Evolutionary conservation across 1,140 invertebrate species (phyloP).

Genomic region (Vanessa tameamea): DNA sequence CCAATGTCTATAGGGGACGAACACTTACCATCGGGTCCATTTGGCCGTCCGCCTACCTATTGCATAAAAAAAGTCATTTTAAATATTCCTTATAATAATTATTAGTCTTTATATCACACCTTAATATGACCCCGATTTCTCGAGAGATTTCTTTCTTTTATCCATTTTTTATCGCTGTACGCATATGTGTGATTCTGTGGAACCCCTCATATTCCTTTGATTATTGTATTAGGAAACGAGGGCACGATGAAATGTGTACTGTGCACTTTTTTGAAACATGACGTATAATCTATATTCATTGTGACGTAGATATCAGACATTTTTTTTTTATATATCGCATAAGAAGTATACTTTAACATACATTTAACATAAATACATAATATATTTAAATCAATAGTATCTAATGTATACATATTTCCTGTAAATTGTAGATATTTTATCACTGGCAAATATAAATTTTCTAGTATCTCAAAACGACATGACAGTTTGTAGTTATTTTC

Average conservation of each 20-base stretch:
- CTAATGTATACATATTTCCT: too few relatives aligned
- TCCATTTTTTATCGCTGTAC: constrained; percentile 69
- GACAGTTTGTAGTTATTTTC: too few relatives aligned
- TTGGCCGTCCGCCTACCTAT: too few relatives aligned
- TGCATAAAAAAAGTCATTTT: not conserved
- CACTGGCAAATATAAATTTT: too few relatives aligned
- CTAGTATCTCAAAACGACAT: too few relatives aligned
- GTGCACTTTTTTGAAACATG: constrained; percentile 71
- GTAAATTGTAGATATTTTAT: not conserved
- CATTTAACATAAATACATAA: too few relatives aligned
- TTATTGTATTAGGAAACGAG: constrained; percentile 76
- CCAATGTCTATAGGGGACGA: too few relatives aligned
- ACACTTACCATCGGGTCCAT: too few relatives aligned
- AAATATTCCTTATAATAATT: constrained; percentile 13
- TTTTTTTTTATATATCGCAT: too few relatives aligned
- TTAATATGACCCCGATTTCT: constrained; percentile 57
- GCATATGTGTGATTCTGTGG: constrained; percentile 74
- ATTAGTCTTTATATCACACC: constrained; percentile 43
- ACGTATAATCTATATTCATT: constrained; percentile 54
- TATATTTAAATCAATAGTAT: too few relatives aligned
- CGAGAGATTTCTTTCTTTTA: constrained; percentile 64
- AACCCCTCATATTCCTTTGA: constrained; percentile 77
- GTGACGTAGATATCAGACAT: constrained; percentile 16
- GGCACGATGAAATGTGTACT: constrained; percentile 60
- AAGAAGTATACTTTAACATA: too few relatives aligned